These are phyloP conservation scores for Trichomycterus rosablanca DNA, from an alignment of 2,113 vertebrate genomes.

Conservation along the genomic window DNA sequence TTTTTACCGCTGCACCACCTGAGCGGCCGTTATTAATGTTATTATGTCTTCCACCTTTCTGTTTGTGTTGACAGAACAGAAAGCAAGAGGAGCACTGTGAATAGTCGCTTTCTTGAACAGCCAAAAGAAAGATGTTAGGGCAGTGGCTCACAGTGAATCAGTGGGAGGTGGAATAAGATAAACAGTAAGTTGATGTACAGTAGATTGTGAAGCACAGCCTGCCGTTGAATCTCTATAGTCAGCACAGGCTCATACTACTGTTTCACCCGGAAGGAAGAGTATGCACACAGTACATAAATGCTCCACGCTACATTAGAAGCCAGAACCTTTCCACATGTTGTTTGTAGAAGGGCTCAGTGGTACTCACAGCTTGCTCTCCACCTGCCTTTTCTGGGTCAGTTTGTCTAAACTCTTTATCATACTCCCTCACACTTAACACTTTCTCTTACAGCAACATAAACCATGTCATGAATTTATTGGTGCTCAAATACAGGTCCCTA, in stretches of 20 bases:
- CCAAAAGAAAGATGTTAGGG: conserved; percentile 48
- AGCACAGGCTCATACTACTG: conserved; percentile 22
- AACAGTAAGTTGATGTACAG: conserved; percentile 25
- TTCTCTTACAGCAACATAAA: conserved; percentile 13
- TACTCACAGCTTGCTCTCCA: conserved; percentile 53
- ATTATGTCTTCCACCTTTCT: too few species aligned
- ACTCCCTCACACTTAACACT: conserved; percentile 17
- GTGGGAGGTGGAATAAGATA: conserved; percentile 22
- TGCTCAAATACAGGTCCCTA: not conserved
- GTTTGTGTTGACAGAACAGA: too few species aligned
- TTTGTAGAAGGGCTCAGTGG: conserved; percentile 62
- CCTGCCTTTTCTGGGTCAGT: conserved; percentile 61
- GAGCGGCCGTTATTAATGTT: too few species aligned
- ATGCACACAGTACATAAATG: conserved; percentile 61
- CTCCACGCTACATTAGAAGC: conserved; percentile 65
- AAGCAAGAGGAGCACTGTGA: too few species aligned
- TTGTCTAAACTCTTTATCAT: conserved; percentile 8
- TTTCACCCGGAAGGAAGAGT: conserved; percentile 52
- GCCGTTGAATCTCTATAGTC: not conserved
- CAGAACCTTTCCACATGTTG: conserved; percentile 70
- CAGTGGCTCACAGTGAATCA: conserved; percentile 33
- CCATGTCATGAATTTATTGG: conserved; percentile 50
- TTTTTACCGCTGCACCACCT: too few species aligned
- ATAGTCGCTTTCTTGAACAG: conserved; percentile 59
- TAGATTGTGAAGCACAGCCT: conserved; percentile 15